These are phyloP conservation scores for Clusia tigrina DNA, from an alignment of 2,888 invertebrate species.

Conservation along the genomic window DNA sequence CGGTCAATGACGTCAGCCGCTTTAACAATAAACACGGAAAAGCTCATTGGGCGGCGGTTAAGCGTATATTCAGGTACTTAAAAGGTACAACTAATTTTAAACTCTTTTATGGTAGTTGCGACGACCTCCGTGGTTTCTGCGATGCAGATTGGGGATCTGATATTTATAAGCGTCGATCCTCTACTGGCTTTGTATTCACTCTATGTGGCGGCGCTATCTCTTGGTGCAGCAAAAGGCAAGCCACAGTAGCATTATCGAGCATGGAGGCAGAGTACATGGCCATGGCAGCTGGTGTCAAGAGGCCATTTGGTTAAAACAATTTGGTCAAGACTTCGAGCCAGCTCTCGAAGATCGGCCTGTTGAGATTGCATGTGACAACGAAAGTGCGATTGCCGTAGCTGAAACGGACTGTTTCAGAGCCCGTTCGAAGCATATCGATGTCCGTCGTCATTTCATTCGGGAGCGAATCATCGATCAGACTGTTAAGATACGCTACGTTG, in stretches of 20 bases:
- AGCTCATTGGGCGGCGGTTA: slow-evolving; percentile 35
- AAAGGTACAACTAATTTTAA: slow-evolving; percentile 24
- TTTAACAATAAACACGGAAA: slow-evolving; percentile 19
- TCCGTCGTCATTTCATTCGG: slow-evolving; percentile 18
- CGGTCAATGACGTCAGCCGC: slow-evolving; percentile 38
- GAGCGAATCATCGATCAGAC: slow-evolving; percentile 10
- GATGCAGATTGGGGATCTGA: slow-evolving; percentile 32
- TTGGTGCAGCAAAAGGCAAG: slow-evolving; percentile 14
- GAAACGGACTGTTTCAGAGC: slow-evolving; percentile 20
- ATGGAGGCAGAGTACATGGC: slow-evolving; percentile 21
- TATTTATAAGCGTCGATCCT: slow-evolving; percentile 17
- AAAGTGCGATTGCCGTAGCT: slow-evolving; percentile 20
- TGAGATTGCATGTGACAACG: slow-evolving; percentile 25
- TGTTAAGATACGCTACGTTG: slow-evolving; percentile 12
- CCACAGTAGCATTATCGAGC: slow-evolving; percentile 13
- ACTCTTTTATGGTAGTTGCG: not conserved
- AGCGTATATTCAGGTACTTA: slow-evolving; percentile 28
- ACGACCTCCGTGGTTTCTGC: slow-evolving; percentile 19
- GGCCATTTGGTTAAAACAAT: slow-evolving; percentile 19
- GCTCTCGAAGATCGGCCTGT: slow-evolving; percentile 3
- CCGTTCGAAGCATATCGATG: slow-evolving; percentile 25
- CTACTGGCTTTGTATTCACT: slow-evolving; percentile 14
- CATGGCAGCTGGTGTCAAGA: slow-evolving; percentile 15
- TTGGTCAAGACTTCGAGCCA: slow-evolving; percentile 10
- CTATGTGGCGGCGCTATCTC: slow-evolving; percentile 9